phyloP scores from a whole-genome alignment of 53 echinoderm and acorn worm species.

The Luidia sarsii region DNA sequence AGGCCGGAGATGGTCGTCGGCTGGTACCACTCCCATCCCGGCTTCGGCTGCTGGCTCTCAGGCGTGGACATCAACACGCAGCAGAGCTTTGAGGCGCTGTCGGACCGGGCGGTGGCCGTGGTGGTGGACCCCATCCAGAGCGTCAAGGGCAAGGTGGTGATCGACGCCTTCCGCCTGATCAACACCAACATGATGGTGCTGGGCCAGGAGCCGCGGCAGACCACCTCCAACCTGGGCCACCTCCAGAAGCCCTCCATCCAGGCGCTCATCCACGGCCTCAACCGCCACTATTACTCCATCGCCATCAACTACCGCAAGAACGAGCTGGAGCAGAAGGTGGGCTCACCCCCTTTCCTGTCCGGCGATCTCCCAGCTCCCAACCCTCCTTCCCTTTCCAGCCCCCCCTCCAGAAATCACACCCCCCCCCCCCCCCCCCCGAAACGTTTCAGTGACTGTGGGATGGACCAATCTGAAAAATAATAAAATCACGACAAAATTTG shows the following conservation, averaged over 20 bases:
- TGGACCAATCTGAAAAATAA: no score
- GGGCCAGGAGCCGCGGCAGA: constrained; percentile 97
- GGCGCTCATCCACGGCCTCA: constrained; percentile 95
- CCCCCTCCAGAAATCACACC: no score
- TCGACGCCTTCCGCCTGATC: constrained; percentile 96
- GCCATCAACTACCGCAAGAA: constrained; percentile 99
- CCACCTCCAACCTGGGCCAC: constrained; percentile 97
- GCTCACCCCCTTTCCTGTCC: no score
- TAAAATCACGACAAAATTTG: no score
- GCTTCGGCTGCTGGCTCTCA: constrained; percentile 98
- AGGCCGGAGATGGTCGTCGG: constrained; percentile 99
- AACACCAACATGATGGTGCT: constrained; percentile 99
- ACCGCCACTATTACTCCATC: constrained; percentile 98
- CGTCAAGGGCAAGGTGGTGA: constrained; percentile 98
- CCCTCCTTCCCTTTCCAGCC: no score
- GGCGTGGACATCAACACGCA: constrained; percentile 99
- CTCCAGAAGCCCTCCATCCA: constrained; percentile 98
- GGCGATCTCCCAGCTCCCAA: no score
- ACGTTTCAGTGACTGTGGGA: no score
- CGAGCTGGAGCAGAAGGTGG: constrained; percentile 98
- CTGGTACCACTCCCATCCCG: constrained; percentile 99
- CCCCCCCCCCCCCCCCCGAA: no score
- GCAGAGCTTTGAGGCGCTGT: constrained; percentile 98
- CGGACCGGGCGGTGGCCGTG: constrained; percentile 96
- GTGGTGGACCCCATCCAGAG: constrained; percentile 99